Percentiles rank a stretch among this genome's conserved stretches.
Conservation (phyloP, 2,113 vertebrate genomes). For the Phainopepla nitens region DNA sequence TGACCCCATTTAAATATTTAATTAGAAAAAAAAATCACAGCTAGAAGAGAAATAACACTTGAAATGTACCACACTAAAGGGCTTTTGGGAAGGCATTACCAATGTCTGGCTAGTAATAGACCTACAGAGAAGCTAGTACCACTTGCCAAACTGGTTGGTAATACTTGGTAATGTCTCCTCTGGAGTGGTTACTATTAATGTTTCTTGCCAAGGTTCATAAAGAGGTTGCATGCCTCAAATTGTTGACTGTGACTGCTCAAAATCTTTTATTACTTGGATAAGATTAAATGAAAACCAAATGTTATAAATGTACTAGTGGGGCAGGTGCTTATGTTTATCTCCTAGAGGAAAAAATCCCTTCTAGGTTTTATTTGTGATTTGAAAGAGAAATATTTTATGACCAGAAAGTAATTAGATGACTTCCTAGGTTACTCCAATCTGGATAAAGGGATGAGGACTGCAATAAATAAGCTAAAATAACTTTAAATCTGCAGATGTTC, state of each 20-base stretch:
- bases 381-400: not conserved
- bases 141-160: not conserved
- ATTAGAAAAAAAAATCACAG: not conserved
- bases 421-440: not conserved
- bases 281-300: not conserved
- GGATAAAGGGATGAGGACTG: not conserved
- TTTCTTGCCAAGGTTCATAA: not conserved
- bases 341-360: not conserved
- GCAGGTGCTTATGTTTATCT: not conserved
- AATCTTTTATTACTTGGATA: not conserved
- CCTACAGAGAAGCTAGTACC: not conserved
- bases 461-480: not conserved
- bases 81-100: not conserved
- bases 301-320: not conserved
- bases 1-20: not conserved
- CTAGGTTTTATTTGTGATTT: not conserved
- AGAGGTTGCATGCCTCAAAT: not conserved
- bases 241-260: not conserved
- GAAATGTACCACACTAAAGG: not conserved
- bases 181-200: not conserved
- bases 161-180: not conserved
- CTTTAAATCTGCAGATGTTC: not conserved
- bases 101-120: not conserved
- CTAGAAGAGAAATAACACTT: not conserved
- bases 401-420: not conserved